Evolutionary conservation across 2,888 invertebrate species (phyloP), one percentile per base, ranked within the genome.

Genomic region (Acronicta alni): DNA sequence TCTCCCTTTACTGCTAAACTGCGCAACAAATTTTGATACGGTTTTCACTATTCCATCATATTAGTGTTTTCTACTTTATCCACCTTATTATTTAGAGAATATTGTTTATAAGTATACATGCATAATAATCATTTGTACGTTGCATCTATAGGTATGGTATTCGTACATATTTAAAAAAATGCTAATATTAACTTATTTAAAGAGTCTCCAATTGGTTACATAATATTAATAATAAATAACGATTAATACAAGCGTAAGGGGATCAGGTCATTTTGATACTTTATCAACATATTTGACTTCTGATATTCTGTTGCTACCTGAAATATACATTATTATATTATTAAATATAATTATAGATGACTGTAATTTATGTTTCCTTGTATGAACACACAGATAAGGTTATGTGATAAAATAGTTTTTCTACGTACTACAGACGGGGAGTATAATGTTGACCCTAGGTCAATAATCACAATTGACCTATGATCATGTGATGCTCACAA

Each of bases 241-340:
- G n/a, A n/a, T n/a, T 18, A 14, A 18, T 20, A 23, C 2, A 18
- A 18, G 1, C 51, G 9, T 55, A 47, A n/a, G n/a, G 17, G 23
- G 52, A 57, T 32, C 42, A 12, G 18, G 46, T 54, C 32, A 57
- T 70, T 39, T 70, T 62, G 74, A 74, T 67, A 67, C 18, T 57
- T 59, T 39, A 4, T 46, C 37, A 55, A 55, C 37, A 52, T 45
- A 32, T 53, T 55, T 41, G 18, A 55, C 39, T 39, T 48, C 16
- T 30, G 44, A 49, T 55, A 39, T 44, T 55, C 32, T 53, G 71
- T 72, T 71, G 56, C 68, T 72, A 67, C 7, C 20, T 48, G 9
- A 12, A 12, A 44, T 15, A 16, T 20, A n/a, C 37, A 37, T 7
- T 14, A 6, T 16, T 44, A 1, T 16, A 35, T 32, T n/a, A n/a